Evolutionary conservation across 2,888 invertebrate species (phyloP), one percentile per base, ranked within the genome.

Genomic region (Andrena trimmerana): DNA sequence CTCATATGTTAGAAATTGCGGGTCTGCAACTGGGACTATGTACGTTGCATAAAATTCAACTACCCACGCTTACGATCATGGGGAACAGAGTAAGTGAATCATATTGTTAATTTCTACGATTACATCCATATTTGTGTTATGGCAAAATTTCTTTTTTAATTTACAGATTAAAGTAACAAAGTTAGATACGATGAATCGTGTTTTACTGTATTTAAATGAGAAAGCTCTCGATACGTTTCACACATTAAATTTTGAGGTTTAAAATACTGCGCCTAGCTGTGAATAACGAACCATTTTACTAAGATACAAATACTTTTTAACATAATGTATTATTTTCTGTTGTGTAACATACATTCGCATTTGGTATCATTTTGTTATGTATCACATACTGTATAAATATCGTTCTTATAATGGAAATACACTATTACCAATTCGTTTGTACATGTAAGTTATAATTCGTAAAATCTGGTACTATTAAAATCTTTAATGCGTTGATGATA

Each of bases 141-240:
- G 52, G 52, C 48, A 36, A 59, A 29, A 65, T 27, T 63, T 66
- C 54, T 42, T 10, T 20, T 59, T 50, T 73, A 27, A 65, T 71
- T 91, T 92, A 52, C 86, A 93, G 93, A 90, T 94, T 79, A 93
- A 92, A 87, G 88, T 90, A 5, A 81, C 67, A 20, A 88, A 89
- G 31, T 10, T 78, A 13, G 88, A 91, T 6, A 84, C 89, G 3
- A 88, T 93, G 89, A 88, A 91, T 77, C 89, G 86, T 54, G 81
- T 93, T 62, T 78, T 94, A 42, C 86, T 88, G 48, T 93, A 91
- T 75, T 90, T 94, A 31, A 92, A 92, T 76, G 91, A 93, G 77
- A 92, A 91, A 85, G 91, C 93, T 31, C 54, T 91, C 33, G 88
- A 90, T 62, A 86, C 85, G 31, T 86, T 93, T 62, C 90, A 93